Evolutionary conservation across 64 coral and sea anemone genomes (phyloP).

Genomic region (Actinia equina): DNA sequence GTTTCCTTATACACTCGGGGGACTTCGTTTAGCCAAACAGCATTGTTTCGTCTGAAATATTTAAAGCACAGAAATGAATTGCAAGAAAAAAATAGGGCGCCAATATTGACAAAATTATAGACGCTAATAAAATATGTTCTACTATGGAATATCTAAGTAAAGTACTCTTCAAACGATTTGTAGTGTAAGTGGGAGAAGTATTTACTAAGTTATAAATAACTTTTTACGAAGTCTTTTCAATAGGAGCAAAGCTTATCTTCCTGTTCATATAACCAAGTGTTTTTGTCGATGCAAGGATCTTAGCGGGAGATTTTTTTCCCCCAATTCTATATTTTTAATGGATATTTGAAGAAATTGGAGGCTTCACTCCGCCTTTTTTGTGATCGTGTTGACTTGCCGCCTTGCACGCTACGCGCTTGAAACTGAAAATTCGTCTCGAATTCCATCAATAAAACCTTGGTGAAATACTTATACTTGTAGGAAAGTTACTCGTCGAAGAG

Average conservation of each 20-base stretch:
- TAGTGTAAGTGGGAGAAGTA: neutral
- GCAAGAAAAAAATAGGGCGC: too few species aligned
- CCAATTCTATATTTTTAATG: neutral
- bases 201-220: neutral
- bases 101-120: too few species aligned
- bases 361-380: neutral
- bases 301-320: neutral
- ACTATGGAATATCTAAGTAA: neutral
- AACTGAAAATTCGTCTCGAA: neutral
- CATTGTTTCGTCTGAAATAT: too few species aligned
- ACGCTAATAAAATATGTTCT: too few species aligned
- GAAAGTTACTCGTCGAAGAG: too few species aligned
- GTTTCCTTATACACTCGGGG: too few species aligned
- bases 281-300: conserved; percentile 8
- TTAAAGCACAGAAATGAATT: too few species aligned
- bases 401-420: neutral
- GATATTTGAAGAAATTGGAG: neutral
- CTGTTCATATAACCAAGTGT: neutral
- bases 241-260: neutral
- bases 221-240: neutral
- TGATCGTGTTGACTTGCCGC: neutral
- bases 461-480: too few species aligned
- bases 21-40: too few species aligned
- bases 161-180: neutral
- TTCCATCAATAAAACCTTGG: too few species aligned